Evolutionary conservation across 2,113 vertebrate species (phyloP), one percentile per base, ranked within the genome.

Genomic region (Perca fluviatilis): DNA sequence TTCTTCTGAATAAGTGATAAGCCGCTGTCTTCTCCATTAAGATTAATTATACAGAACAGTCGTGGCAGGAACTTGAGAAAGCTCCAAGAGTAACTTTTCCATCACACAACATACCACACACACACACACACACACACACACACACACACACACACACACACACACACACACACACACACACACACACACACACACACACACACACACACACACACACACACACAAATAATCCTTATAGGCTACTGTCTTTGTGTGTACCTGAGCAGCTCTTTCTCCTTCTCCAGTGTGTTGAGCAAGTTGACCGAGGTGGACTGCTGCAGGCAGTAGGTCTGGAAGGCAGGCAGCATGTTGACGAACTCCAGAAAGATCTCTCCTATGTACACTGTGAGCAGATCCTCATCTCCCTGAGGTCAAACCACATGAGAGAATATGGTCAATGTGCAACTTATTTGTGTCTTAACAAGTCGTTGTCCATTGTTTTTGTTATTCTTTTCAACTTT

Each of bases 301-400:
- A 97, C 95, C 0, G 97, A 97, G 83, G 96, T 95, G 62, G 97
- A 96, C 89, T 98, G 97, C 92, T 97, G 97, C 56, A 98, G 95
- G 84, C 97, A 98, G 93, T 98, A 98, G n/a, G 97, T 98, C 94
- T 97, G 97, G 90, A 98, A 98, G 40, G 97, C 97, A 0, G 97
- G 97, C 63, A 98, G 95, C 97, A 98, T 98, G 91, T 97, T 97
- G 86, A 97, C 96, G 0, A 97, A 98, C 91, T 97, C 97, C 79
- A 98, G 94, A 75, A 98, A 98, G 90, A 98, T 94, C 91, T 98
- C 97, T 0, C 97, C 97, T 0, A 98, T 97, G 93, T 96, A 97
- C 58, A 98, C 96, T 0, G 96, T 97, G 91, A 96, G 95, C 84
- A 98, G 95, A 86, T 98, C 97, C 15, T 96, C 95, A 0, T 98